Conservation (phyloP, 2,888 invertebrate genomes). For the Eucera pruinosa region DNA sequence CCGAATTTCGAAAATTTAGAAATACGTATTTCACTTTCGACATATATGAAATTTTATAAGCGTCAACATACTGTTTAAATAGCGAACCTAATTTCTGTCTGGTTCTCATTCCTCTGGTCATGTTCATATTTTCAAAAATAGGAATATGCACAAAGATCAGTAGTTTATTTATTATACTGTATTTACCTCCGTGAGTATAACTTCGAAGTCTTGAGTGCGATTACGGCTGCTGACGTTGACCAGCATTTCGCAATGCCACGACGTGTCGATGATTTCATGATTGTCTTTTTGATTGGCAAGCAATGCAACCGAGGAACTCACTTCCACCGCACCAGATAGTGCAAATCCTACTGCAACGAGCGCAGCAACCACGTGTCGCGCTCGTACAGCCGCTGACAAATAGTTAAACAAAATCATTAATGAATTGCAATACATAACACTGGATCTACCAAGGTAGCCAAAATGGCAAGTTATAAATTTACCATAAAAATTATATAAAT, state of each 20-base stretch:
- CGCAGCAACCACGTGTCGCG: conserved; percentile 85
- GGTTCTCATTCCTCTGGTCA: no score
- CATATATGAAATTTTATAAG: no score
- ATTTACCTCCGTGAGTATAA: conserved; percentile 80
- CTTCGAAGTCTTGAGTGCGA: conserved; percentile 81
- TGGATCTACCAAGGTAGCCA: no score
- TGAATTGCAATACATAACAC: not conserved
- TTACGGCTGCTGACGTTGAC: conserved; percentile 82
- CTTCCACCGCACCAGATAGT: conserved; percentile 86
- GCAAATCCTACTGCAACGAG: conserved; percentile 86
- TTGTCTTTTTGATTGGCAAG: conserved; percentile 85
- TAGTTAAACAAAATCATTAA: conserved; percentile 20
- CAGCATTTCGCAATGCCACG: conserved; percentile 83
- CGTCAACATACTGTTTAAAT: no score
- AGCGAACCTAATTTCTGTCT: no score
- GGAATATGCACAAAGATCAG: no score
- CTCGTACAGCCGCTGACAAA: conserved; percentile 81
- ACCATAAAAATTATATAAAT: no score
- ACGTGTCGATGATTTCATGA: conserved; percentile 83
- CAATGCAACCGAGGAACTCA: conserved; percentile 86
- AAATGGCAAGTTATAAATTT: no score
- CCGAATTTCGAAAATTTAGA: no score
- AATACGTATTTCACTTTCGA: no score
- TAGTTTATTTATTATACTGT: not conserved
- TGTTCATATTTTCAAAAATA: no score